A percentile compares a stretch with the other conserved stretches of the same genome.
Evolutionary conservation across 2,113 vertebrate species (phyloP).

Genomic region (Crocuta crocuta): DNA sequence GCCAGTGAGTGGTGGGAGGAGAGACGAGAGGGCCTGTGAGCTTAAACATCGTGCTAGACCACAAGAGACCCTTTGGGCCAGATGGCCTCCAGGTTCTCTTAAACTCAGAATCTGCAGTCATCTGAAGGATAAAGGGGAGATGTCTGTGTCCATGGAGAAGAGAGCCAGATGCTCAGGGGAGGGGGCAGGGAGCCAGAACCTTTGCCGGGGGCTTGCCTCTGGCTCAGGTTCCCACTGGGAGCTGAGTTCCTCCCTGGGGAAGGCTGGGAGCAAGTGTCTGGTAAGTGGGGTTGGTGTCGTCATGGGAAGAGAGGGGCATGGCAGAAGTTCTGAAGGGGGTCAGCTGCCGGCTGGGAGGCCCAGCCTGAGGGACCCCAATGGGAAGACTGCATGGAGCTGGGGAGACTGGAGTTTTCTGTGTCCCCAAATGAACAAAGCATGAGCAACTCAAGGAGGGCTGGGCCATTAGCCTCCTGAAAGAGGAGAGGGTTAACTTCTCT

Average conservation of each 20-base stretch:
- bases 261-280: not conserved
- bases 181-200: not conserved
- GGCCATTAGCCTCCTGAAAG: not conserved
- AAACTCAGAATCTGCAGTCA: not conserved
- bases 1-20: not conserved
- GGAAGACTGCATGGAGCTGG: not conserved
- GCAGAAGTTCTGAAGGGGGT: not conserved
- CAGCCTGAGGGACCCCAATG: no score
- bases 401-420: not conserved
- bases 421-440: not conserved
- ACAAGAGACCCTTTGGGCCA: not conserved
- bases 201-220: not conserved
- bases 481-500: not conserved
- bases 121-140: not conserved
- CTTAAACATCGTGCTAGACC: not conserved
- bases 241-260: not conserved
- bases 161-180: not conserved
- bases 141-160: no score
- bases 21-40: not conserved
- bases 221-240: not conserved
- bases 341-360: not conserved
- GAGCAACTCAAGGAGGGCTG: not conserved
- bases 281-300: not conserved
- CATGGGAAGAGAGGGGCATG: not conserved
- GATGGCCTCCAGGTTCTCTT: not conserved